Conservation (phyloP, 2,797 vertebrate genomes). For the Lagodon rhomboides region DNA sequence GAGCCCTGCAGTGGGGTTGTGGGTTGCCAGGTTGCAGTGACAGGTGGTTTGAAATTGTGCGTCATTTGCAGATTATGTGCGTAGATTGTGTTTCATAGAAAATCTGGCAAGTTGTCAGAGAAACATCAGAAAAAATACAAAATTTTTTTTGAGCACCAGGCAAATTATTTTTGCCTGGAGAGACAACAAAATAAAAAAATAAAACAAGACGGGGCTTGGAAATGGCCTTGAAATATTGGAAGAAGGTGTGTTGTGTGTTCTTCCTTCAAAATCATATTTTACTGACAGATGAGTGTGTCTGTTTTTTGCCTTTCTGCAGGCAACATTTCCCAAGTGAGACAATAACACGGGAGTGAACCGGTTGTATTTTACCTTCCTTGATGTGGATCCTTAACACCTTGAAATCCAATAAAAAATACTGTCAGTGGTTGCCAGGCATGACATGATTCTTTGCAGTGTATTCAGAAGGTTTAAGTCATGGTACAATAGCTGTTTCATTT, state of each 20-base stretch:
- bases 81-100: too few relatives aligned
- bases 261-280: neutral
- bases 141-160: too few relatives aligned
- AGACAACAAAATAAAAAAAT: too few relatives aligned
- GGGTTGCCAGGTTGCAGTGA: too few relatives aligned
- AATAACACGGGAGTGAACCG: constrained; percentile 13
- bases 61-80: too few relatives aligned
- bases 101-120: too few relatives aligned
- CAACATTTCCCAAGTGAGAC: neutral
- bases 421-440: constrained; percentile 3
- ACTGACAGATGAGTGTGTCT: neutral
- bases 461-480: constrained; percentile 14
- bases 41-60: too few relatives aligned
- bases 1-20: too few relatives aligned
- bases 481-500: constrained; percentile 17
- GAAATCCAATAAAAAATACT: constrained; percentile 43
- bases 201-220: too few relatives aligned
- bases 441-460: constrained; percentile 11
- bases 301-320: constrained; percentile 2
- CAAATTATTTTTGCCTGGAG: too few relatives aligned
- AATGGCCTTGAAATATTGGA: too few relatives aligned
- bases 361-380: constrained; percentile 24
- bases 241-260: neutral
- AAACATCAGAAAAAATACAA: too few relatives aligned
- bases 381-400: constrained; percentile 23